Base-by-base conservation (phyloP, 2,113 vertebrate genomes). In the Reinhardtius hippoglossoides region DNA sequence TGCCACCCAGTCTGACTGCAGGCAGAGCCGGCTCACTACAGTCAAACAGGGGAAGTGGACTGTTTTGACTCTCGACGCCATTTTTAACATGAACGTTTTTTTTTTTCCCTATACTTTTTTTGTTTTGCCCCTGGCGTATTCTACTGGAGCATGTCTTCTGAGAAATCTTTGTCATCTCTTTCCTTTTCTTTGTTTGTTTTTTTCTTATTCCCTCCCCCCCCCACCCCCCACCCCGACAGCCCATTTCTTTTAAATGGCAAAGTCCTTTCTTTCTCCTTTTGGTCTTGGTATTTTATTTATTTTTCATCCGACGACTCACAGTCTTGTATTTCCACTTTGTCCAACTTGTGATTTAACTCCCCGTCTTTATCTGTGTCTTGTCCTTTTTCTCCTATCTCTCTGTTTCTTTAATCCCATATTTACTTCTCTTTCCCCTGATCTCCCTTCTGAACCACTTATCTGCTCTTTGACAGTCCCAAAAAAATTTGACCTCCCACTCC, bases 1-100 rank as follows among this genome's bases (percentile, higher is more conserved):
- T 94, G 93, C 92, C 93, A 93, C 93, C 92, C 94, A 92, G 94
- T 94, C 94, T 94, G 92, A 91, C 92, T 86, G 84, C 87, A 77
- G 82, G 80, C 85, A 27, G 66, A 35, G 81, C 82, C 71, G 86
- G 77, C 91, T 89, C 83, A 74, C 85, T 69, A 42, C 84, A 91
- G 83, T 87, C 71, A 80, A 87, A 90, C 80, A 85, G 81, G 90
- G 94, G 94, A 94, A 93, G 92, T 93, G 76, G 86, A 69, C 85
- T 93, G 92, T 94, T 95, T 94, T 91, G 88, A 93, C 92, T 90
- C 87, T 81, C 78, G 84, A 88, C 78, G 90, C 86, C 92, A 89
- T 91, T 91, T 93, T 93, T 94, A 93, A 89, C 85, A 87, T 85
- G 71, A 76, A 2, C 23, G 44, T 55, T 71, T 68, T 55, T 71